Base-by-base conservation (phyloP, 2,888 invertebrate genomes). In the Itoplectis maculator region DNA sequence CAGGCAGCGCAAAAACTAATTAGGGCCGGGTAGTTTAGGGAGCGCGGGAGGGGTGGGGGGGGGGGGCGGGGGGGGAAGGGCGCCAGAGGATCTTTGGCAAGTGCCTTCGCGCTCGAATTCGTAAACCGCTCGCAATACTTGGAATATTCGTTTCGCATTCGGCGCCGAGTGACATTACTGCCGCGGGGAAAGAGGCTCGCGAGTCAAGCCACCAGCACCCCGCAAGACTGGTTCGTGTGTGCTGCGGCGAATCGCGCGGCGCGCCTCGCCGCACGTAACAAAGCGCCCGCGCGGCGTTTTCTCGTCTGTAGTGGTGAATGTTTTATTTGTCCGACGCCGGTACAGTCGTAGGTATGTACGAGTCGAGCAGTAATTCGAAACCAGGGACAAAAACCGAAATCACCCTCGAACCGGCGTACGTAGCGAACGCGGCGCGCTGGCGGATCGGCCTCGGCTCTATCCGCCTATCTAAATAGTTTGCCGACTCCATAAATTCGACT, bases 401-500 rank as follows among this genome's bases (percentile, higher is more conserved):
- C 74, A 78, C 83, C 73, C 78, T 75, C 72, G 13, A 29, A 47
- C 68, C 45, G 42, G 47, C 23, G 42, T 23, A 56, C 42, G 45
- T 29, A 51, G 20, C 29, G 49, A n/a, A n/a, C 18, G 51, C 51
- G 59, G 59, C 20, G 54, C n/a, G 45, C 56, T 66, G 56, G 59
- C 45, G 66, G 66, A 76, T 79, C 79, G 72, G 65, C 69, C 63
- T 78, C 73, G 75, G 74, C 75, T 84, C 85, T 86, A 85, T 86
- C 84, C 82, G 88, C 86, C 90, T 89, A 91, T 90, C 90, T 91
- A 90, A 91, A 91, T 91, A 91, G 90, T 91, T 89, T 87, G 84
- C 76, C 85, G 88, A 88, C 84, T 88, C 89, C 88, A 91, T 91
- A 91, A 91, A 91, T 91, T 89, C 87, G 83, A 79, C 81, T 68